Base-by-base conservation (phyloP, 2,888 invertebrate genomes). In the Lochmaea capreae region DNA sequence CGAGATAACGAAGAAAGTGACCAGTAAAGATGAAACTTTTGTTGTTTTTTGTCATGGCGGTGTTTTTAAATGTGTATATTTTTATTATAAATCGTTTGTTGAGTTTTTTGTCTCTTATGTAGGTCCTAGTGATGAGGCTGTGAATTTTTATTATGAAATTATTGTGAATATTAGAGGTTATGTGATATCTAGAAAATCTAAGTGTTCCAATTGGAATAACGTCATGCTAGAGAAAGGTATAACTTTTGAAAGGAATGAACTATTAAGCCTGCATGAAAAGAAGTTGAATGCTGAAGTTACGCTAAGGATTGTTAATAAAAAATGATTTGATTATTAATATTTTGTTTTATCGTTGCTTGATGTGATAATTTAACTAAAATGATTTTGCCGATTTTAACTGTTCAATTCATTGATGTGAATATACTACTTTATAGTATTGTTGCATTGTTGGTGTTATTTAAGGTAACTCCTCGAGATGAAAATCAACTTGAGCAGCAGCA, bases 31-130 rank as follows among this genome's bases (percentile, higher is more conserved):
- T 75, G 76, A 82, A 62, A 71, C 59, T 2, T 77, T 84, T 63
- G 78, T 82, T 33, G 76, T 84, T 71, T 52, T 81, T 22, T 83
- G 80, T 52, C 75, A 81, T 67, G 79, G 80, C n/a, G 78, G 76
- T 59, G 76, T 84, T 14, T 85, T 85, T 73, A 81, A 79, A 66
- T 83, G 83, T 72, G 80, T 80, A 9, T 83, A 81, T 75, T 84
- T 79, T 72, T 79, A 81, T 72, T 84, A 81, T 68, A 80, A 78
- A 39, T 77, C 77, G n/a, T 79, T 78, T 22, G 80, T 82, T 9
- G 84, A 85, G 70, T 79, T 84, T 71, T 68, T 79, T 22, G 81
- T 84, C 11, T 79, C 78, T n/a, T 82, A 81, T 72, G 65, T 83
- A 6, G 85, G 85, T 3, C 71, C 80, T 14, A 80, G 82, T 71